Conservation (phyloP, 2,113 vertebrate species). For the Chaetodon trifascialis region DNA sequence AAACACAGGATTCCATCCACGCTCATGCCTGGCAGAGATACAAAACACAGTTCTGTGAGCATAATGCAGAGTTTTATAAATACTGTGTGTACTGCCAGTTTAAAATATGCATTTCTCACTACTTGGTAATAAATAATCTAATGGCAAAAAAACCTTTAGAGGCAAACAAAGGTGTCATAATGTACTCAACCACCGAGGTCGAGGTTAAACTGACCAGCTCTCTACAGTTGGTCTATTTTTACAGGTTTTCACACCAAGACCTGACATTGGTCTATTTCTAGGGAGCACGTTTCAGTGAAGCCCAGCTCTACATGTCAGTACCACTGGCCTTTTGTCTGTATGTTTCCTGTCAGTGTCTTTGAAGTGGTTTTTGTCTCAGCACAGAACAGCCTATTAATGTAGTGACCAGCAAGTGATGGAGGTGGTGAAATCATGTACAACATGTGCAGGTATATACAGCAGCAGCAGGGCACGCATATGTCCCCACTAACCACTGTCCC, state of each 20-base stretch:
- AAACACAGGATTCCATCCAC: too few relatives aligned
- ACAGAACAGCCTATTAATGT: conserved; percentile 54
- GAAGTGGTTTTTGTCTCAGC: conserved; percentile 64
- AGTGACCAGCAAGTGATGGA: conserved; percentile 62
- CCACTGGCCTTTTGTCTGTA: conserved; percentile 49
- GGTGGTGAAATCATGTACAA: conserved; percentile 44
- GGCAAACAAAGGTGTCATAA: background rate
- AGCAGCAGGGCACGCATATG: conserved; percentile 13
- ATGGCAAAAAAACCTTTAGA: background rate
- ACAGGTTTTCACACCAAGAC: conserved; percentile 32
- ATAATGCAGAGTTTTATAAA: background rate
- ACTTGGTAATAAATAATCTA: background rate
- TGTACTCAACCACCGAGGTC: conserved; percentile 7
- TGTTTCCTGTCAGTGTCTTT: conserved; percentile 73
- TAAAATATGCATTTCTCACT: background rate
- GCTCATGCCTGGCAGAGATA: too few relatives aligned
- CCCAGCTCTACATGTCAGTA: conserved; percentile 40
- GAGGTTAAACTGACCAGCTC: conserved; percentile 51
- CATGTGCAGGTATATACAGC: conserved; percentile 32
- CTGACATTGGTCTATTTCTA: conserved; percentile 56
- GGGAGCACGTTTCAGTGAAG: conserved; percentile 56
- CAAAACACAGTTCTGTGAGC: background rate
- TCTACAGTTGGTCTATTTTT: conserved; percentile 60
- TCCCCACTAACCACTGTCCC: conserved; percentile 42
- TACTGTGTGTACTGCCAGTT: background rate